Percentiles rank a stretch among this genome's conserved stretches.
phyloP scores from a whole-genome alignment of 2,888 invertebrate genomes.

The Ophion ventricosus region DNA sequence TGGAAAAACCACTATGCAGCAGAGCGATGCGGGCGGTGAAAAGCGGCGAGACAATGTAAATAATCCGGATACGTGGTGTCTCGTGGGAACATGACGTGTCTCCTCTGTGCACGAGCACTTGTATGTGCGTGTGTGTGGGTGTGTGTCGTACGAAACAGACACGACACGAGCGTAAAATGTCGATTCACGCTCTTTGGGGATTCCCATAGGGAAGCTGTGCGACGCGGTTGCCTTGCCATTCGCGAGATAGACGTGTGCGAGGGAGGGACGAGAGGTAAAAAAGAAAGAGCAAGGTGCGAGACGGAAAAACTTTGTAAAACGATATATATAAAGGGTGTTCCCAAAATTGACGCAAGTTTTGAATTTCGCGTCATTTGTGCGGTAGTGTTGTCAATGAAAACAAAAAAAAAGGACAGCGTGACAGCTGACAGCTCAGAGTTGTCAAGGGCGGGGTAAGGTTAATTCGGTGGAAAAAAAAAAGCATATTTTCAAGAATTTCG shows the following conservation, averaged over 20 bases:
- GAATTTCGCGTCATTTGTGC: no score
- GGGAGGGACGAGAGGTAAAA: conserved; percentile 29
- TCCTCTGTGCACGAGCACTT: background rate
- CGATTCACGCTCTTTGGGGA: conserved; percentile 63
- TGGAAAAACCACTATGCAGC: no score
- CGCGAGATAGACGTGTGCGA: conserved; percentile 19
- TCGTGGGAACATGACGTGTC: conserved; percentile 29
- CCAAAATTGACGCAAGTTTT: no score
- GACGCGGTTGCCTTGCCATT: conserved; percentile 47
- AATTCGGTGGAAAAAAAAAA: no score
- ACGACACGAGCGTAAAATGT: conserved; percentile 37
- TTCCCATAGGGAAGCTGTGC: conserved; percentile 69
- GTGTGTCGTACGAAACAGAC: conserved; percentile 18
- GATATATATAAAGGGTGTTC: background rate
- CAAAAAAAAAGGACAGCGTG: no score
- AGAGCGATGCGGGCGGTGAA: conserved; percentile 2
- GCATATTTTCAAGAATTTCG: no score
- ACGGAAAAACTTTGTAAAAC: background rate
- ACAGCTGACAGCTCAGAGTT: no score
- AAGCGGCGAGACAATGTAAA: conserved; percentile 55
- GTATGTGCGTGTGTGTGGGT: background rate
- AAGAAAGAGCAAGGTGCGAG: background rate
- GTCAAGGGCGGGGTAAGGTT: no score
- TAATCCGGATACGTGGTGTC: conserved; percentile 52
- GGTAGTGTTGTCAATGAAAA: no score